phyloP scores from a whole-genome alignment of 2,113 vertebrate genomes.

The Symphodus melops region DNA sequence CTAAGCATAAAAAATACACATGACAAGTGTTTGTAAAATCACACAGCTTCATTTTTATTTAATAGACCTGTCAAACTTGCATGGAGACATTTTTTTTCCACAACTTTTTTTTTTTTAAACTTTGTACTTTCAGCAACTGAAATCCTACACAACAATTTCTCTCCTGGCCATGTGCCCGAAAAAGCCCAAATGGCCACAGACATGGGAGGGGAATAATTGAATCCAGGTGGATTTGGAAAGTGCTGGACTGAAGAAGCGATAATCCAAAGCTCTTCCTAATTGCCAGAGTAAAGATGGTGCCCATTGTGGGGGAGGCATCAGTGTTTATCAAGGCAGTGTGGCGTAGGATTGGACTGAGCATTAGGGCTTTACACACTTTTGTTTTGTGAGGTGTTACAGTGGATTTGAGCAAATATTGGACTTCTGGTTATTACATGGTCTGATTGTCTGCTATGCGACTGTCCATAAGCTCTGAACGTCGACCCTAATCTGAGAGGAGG shows the following conservation, averaged over 20 bases:
- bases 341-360: constrained; percentile 70
- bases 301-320: constrained; percentile 62
- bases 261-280: constrained; percentile 79
- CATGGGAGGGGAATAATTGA: constrained; percentile 71
- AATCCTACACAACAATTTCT: constrained; percentile 43
- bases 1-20: constrained; percentile 66
- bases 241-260: constrained; percentile 64
- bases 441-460: constrained; percentile 68
- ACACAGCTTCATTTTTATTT: constrained; percentile 60
- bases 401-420: constrained; percentile 74
- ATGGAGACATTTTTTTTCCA: neutral
- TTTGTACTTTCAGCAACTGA: constrained; percentile 54
- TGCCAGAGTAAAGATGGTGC: constrained; percentile 76
- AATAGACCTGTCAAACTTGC: constrained; percentile 63
- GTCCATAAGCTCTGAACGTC: constrained; percentile 63
- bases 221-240: constrained; percentile 72
- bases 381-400: constrained; percentile 76
- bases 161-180: constrained; percentile 50
- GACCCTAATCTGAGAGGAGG: constrained; percentile 69
- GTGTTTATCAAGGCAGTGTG: constrained; percentile 68
- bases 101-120: neutral
- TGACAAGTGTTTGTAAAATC: constrained; percentile 42
- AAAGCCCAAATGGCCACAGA: constrained; percentile 63
- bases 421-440: constrained; percentile 74
- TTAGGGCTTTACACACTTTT: constrained; percentile 69